Evolutionary conservation across 2,888 invertebrate genomes (phyloP).

Genomic region (Dugesia japonica): DNA sequence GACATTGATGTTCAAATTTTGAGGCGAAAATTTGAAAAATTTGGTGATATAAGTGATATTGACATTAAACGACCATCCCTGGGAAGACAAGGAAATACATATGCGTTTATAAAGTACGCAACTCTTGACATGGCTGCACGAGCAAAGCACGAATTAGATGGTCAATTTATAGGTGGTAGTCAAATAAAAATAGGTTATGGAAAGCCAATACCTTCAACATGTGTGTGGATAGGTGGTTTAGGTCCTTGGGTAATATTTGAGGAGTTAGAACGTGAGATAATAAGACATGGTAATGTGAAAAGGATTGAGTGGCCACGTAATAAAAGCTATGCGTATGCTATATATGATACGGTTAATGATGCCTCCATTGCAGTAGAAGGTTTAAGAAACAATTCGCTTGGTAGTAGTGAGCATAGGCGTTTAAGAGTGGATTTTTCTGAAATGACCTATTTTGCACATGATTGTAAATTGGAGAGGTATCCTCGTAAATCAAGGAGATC

Average conservation of each 20-base stretch:
- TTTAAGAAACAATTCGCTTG: constrained; percentile 52
- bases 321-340: constrained; percentile 77
- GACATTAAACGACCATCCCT: constrained; percentile 73
- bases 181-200: constrained; percentile 98
- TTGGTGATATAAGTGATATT: constrained; percentile 86
- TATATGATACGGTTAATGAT: constrained; percentile 87
- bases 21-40: constrained; percentile 68
- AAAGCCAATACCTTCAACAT: constrained; percentile 86
- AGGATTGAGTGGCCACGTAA: constrained; percentile 91
- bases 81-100: constrained; percentile 83
- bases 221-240: constrained; percentile 90
- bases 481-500: neutral
- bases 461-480: neutral
- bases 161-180: constrained; percentile 89
- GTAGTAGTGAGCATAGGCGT: constrained; percentile 67
- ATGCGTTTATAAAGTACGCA: constrained; percentile 84
- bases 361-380: constrained; percentile 76
- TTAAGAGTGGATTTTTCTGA: constrained; percentile 90
- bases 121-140: constrained; percentile 70
- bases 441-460: constrained; percentile 48
- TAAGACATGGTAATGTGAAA: constrained; percentile 87
- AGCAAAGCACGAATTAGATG: constrained; percentile 82
- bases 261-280: constrained; percentile 81
- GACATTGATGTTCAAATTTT: constrained; percentile 85
- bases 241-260: constrained; percentile 87